Conservation (phyloP, 2,888 invertebrate species). For the Eupithecia centaureata region DNA sequence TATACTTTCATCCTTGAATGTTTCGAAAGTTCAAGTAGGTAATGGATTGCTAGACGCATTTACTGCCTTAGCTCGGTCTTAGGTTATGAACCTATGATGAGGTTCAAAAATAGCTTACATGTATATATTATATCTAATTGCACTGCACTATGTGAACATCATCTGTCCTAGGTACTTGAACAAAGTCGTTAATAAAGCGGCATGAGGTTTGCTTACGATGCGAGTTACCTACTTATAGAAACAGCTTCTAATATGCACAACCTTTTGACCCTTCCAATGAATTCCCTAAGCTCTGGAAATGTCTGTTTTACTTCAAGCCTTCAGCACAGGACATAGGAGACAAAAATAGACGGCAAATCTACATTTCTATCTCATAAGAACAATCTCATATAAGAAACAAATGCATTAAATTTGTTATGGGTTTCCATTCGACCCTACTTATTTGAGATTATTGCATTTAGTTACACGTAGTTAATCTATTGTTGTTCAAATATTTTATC, state of each 20-base stretch:
- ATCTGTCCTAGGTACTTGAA: not conserved
- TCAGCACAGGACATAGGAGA: not conserved
- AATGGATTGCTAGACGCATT: constrained; percentile 3
- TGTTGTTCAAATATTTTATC: not conserved
- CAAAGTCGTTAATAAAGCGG: not conserved
- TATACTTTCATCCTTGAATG: constrained; percentile 53
- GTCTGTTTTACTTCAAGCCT: not conserved
- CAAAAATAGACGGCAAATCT: too few species aligned
- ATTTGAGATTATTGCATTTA: not conserved
- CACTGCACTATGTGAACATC: not conserved
- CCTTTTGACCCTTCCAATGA: not conserved
- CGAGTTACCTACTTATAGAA: not conserved
- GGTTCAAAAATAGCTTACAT: not conserved
- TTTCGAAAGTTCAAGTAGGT: constrained; percentile 49
- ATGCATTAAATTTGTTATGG: not conserved
- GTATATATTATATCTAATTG: not conserved
- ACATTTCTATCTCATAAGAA: too few species aligned
- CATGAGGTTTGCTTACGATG: not conserved
- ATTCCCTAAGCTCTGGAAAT: not conserved
- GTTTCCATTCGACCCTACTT: not conserved
- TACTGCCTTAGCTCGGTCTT: not conserved
- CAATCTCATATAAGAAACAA: not conserved
- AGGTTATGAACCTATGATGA: not conserved
- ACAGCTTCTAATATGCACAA: not conserved
- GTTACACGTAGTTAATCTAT: not conserved